Conservation (phyloP, 2,888 invertebrate species). For the Eupeodes luniger region DNA sequence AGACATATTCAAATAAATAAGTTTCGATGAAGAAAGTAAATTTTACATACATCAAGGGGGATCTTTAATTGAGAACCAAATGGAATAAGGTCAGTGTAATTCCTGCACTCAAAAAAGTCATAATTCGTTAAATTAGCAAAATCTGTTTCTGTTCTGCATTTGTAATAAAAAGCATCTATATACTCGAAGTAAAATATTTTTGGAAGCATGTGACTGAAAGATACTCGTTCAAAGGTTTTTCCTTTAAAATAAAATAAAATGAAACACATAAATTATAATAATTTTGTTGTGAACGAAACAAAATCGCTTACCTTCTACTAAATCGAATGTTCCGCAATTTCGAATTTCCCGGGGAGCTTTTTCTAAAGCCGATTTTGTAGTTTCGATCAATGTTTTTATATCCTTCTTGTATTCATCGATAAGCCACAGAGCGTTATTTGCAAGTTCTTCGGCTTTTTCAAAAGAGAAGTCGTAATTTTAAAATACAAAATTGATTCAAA, state of each 20-base stretch:
- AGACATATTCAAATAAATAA: no score
- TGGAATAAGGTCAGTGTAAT: neutral
- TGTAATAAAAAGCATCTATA: neutral
- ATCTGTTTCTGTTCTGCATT: neutral
- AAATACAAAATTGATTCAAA: neutral
- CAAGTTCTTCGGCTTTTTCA: neutral
- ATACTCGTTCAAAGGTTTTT: neutral
- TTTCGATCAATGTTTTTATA: neutral
- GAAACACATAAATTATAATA: neutral
- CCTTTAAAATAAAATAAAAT: neutral
- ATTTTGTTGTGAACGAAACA: neutral
- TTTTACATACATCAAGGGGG: neutral
- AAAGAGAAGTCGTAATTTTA: neutral
- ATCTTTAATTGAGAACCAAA: neutral
- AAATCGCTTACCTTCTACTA: neutral
- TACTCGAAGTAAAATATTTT: neutral
- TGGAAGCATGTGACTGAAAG: neutral
- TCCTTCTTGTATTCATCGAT: neutral
- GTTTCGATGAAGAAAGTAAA: no score
- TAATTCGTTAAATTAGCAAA: neutral
- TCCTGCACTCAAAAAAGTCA: neutral
- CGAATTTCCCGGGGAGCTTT: neutral
- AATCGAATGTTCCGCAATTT: neutral
- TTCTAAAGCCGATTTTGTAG: neutral
- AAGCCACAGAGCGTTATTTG: neutral